Conservation (phyloP, 2,888 invertebrate genomes). For the Philaethria dido region DNA sequence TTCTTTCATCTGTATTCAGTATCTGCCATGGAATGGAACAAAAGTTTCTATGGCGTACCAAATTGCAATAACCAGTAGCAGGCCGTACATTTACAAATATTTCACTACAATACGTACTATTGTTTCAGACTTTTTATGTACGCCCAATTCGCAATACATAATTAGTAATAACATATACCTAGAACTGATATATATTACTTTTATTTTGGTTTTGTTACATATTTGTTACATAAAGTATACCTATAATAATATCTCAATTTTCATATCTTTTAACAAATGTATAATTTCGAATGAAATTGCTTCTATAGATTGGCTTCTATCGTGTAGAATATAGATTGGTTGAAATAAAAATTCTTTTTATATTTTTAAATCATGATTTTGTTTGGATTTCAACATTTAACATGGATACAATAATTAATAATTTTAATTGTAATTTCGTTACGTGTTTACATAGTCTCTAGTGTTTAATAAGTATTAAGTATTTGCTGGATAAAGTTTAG, state of each 20-base stretch:
- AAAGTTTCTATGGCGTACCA: slow-evolving; percentile 48
- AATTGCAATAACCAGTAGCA: slow-evolving; percentile 54
- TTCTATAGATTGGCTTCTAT: neutral
- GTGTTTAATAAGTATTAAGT: no score
- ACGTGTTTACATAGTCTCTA: no score
- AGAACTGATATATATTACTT: neutral
- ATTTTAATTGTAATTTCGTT: no score
- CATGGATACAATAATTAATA: no score
- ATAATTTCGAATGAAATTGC: neutral
- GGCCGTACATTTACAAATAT: slow-evolving; percentile 26
- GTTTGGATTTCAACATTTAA: neutral
- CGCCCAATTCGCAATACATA: slow-evolving; percentile 2
- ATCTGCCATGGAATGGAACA: slow-evolving; percentile 38
- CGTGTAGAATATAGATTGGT: neutral
- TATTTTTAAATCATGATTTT: neutral
- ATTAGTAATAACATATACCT: slow-evolving; percentile 8
- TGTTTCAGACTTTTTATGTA: slow-evolving; percentile 12
- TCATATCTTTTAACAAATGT: neutral
- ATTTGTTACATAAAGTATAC: neutral
- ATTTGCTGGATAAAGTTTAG: no score
- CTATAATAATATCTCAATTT: neutral
- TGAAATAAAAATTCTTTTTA: neutral
- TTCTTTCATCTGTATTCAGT: slow-evolving; percentile 25
- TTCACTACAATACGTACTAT: slow-evolving; percentile 30
- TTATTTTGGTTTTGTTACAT: neutral